Evolutionary conservation across 2,113 vertebrate species (phyloP), one percentile per base, ranked within the genome.

Genomic region (Cyprichromis sp.): DNA sequence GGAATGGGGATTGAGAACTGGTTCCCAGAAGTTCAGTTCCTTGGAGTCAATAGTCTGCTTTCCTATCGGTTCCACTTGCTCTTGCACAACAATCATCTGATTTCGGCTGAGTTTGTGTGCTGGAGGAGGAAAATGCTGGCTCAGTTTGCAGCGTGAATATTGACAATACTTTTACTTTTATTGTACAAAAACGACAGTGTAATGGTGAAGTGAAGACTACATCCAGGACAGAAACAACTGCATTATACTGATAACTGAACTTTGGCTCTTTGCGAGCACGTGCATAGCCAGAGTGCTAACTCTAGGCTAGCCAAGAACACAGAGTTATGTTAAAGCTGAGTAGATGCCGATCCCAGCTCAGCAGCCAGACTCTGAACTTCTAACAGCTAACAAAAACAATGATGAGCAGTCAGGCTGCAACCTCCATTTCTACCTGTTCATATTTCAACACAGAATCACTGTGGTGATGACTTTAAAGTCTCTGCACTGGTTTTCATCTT

Each of bases 341-440:
- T 57, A 5, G 8, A 29, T 29, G 4, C 24, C 3, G 0, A 0
- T 57, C 55, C 55, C 24, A 57, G 55, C 13, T 57, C 2, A 57
- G 55, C 55, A 29, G 55, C 13, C 55, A 57, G 55, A 57, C 54
- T 57, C 54, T 16, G 3, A 57, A 57, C 54, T 57, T 57, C 54
- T 26, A 57, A 29, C 4, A 29, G 13, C 54, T 57, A 29, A 57
- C 0, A 16, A 57, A 57, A 57, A 9, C 55, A 57, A 5, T 5
- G 55, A 57, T 29, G 55, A 29, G 55, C 24, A 29, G 7, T 57
- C 55, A 57, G 55, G 55, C 24, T 29, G 55, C 55, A 29, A 29
- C 13, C 24, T 5, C 55, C 55, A 16, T 57, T 57, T 57, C 55
- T 1, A 29, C 55, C 24, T 29, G 55, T 16, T 57, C 12, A 29